These are phyloP conservation scores for Hippocampus guttulatus DNA, from an alignment of 2,113 vertebrate genomes.

Conservation along the genomic window DNA sequence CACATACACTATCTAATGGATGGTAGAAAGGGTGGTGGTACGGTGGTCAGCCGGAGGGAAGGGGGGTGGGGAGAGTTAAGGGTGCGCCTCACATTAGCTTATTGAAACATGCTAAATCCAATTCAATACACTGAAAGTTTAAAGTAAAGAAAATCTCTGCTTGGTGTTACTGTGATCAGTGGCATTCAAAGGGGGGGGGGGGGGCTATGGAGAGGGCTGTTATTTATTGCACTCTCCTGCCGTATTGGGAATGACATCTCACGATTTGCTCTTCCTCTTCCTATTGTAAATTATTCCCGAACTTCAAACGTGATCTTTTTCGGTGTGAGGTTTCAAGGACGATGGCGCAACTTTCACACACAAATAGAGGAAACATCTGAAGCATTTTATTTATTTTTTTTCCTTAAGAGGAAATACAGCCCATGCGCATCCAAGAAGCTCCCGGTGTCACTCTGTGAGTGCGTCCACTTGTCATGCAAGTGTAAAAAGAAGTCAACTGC, in stretches of 20 bases:
- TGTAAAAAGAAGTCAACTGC: no score
- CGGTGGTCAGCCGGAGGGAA: no score
- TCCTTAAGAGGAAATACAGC: conserved; percentile 43
- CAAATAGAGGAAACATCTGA: conserved; percentile 68
- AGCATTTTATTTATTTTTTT: conserved; percentile 23
- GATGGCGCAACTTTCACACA: conserved; percentile 30
- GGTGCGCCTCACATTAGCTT: no score
- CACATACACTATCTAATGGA: not conserved
- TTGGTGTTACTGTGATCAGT: no score
- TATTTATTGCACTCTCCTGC: no score
- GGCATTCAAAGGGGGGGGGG: no score
- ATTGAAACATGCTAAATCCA: no score
- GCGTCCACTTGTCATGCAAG: not conserved
- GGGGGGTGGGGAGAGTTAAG: no score
- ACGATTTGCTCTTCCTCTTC: not conserved
- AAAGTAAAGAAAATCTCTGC: no score
- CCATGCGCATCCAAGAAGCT: conserved; percentile 24
- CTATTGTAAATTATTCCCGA: not conserved
- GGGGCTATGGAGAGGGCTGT: no score
- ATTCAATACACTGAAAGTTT: no score
- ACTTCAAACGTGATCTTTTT: conserved; percentile 25
- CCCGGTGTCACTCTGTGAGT: not conserved
- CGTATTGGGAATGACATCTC: not conserved
- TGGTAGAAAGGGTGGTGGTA: no score
- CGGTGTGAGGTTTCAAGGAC: conserved; percentile 36